Percentiles rank a stretch among this genome's conserved stretches.
Evolutionary conservation across 2,797 vertebrate genomes (phyloP).

Genomic region (Rhinoraja longicauda): DNA sequence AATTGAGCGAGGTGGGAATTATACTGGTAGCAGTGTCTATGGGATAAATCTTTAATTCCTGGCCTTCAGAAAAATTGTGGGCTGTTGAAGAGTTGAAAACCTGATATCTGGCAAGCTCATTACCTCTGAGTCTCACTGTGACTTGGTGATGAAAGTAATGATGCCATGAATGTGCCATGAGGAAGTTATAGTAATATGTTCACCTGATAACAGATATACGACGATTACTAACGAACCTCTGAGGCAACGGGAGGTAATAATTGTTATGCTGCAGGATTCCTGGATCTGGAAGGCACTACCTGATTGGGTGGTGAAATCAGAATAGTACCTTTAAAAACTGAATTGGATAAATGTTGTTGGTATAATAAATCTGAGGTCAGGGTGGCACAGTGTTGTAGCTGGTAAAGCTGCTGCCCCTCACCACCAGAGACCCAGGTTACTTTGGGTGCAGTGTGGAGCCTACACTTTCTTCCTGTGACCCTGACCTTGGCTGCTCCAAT

Average conservation of each 20-base stretch:
- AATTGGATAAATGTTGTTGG: neutral
- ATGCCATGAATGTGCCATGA: neutral
- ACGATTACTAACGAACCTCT: neutral
- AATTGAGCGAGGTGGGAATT: neutral
- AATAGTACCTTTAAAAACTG: neutral
- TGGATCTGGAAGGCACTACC: neutral
- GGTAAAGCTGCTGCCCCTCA: too few relatives aligned
- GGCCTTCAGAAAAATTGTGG: neutral
- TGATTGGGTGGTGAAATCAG: neutral
- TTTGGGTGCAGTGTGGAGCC: too few relatives aligned
- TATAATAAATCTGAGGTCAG: neutral
- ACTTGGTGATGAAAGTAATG: neutral
- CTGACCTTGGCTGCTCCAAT: too few relatives aligned
- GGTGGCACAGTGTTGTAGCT: too few relatives aligned
- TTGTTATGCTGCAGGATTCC: neutral
- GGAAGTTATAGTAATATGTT: neutral
- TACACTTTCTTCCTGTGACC: too few relatives aligned
- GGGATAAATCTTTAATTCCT: neutral
- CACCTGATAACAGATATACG: neutral
- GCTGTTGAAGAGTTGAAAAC: neutral
- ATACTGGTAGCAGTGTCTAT: neutral
- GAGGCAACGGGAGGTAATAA: neutral
- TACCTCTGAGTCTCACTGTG: neutral
- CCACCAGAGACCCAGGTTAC: too few relatives aligned
- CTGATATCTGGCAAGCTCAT: neutral